phyloP scores from a whole-genome alignment of 1,140 invertebrate species.

The Cotesia vestalis region DNA sequence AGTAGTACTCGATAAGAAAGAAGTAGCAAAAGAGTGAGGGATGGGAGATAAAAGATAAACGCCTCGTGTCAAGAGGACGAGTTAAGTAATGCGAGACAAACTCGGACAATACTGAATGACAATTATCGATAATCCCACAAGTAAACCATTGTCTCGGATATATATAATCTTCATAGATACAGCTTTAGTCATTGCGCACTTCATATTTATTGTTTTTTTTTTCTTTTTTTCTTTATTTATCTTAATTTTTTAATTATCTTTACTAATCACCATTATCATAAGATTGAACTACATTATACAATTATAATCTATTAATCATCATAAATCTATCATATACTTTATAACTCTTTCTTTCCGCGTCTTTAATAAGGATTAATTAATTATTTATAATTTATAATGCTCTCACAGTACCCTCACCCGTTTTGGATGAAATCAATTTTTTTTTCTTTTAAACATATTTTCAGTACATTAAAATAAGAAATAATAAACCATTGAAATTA shows the following conservation, averaged over 20 bases:
- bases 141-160: slow-evolving; percentile 21
- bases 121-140: slow-evolving; percentile 16
- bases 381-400: too few species aligned
- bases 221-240: background rate
- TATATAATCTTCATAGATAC: slow-evolving; percentile 9
- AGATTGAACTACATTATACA: slow-evolving; percentile 14
- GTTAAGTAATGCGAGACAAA: slow-evolving; percentile 8
- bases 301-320: slow-evolving; percentile 8
- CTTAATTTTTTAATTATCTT: background rate
- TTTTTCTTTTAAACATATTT: too few species aligned
- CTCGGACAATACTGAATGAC: slow-evolving; percentile 6
- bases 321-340: slow-evolving; percentile 4
- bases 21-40: background rate
- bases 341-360: slow-evolving; percentile 2
- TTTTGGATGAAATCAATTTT: too few species aligned
- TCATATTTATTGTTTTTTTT: background rate
- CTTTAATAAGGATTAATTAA: background rate
- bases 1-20: background rate
- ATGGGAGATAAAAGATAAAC: background rate
- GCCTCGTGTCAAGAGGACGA: slow-evolving; percentile 7
- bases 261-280: slow-evolving; percentile 4
- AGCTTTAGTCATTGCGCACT: background rate
- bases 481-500: too few species aligned
- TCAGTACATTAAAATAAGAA: too few species aligned
- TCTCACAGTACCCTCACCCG: too few species aligned